Evolutionary conservation across 2,797 vertebrate species (phyloP), one percentile per base, ranked within the genome.

Genomic region (Melanitta fusca): DNA sequence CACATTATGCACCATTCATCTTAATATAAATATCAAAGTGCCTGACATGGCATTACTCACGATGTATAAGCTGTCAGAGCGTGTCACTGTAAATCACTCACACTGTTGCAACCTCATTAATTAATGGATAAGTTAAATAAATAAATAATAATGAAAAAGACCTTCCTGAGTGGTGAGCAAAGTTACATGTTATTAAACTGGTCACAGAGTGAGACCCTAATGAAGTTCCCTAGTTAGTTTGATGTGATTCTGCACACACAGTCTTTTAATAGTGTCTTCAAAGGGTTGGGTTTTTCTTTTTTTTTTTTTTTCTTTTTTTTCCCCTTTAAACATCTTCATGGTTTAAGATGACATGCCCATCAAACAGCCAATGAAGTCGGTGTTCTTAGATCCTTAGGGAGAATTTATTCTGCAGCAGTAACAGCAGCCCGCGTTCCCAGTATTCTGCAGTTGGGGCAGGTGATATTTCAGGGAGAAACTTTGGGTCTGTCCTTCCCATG

Each of bases 1-100:
- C 93, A 32, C 88, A 89, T 97, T 90, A 74, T 84, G 79, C 93
- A 94, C 90, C 84, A 90, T 97, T 96, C 96, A 74, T 97, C 96
- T 93, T 94, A 96, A 85, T 97, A 97, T 91, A 96, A 98, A 98
- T 93, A 89, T 93, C 91, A 87, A 62, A 66, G 91, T 1, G 0
- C 79, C 95, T 97, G 97, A 96, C 95, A 75, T 72, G 93, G 82
- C 89, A 94, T 97, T 97, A 96, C 91, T 97, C 96, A 96, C 93
- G 65, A 51, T 65, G 88, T 93, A 92, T 89, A 95, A 94, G 88
- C 95, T 96, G 96, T 95, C 97, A 97, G 80, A 16, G 91, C 45
- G 56, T 61, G 88, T 91, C 66, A 70, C 38, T 77, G 77, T 62
- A 39, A 92, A 91, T 95, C 81, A 79, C 70, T 97, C 93, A 85